Base-by-base conservation (phyloP, 2,888 invertebrate species). In the Nemotelus nigrinus region DNA sequence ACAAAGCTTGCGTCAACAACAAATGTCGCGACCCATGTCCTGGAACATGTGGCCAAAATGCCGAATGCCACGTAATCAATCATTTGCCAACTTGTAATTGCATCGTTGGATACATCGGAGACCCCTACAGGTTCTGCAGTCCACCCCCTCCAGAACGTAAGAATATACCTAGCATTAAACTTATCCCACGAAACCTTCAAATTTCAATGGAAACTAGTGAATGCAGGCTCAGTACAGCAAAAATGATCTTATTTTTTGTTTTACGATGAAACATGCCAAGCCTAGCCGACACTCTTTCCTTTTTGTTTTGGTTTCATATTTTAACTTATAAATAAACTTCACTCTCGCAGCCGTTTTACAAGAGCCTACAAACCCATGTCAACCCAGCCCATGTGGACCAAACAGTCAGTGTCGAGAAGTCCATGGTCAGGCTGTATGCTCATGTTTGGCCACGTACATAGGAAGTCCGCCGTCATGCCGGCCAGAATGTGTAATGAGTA, bases 21-120 rank as follows among this genome's bases (percentile, higher is more conserved):
- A 93, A 92, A 87, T 95, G 94, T 84, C 89, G 90, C 84, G 93
- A 95, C 87, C 94, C 94, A 39, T 95, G 94, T 82, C 92, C 92
- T 7, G 94, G 93, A 82, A 91, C 92, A 3, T 95, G 95, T 84
- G 94, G 93, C 2, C 89, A 90, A 81, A 93, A 93, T 82, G 92
- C 94, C 10, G 88, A 90, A 71, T 94, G 94, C 83, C 91, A 92
- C 87, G 93, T 93, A 5, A 88, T 93, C 4, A 93, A 93, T 83
- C 93, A 93, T 87, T 83, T 94, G 82, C 92, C 93, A 78, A 88
- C 90, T 53, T 92, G 94, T 83, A 92, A 88, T 78, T 95, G 95
- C 84, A 87, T 90, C n/a, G 84, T 88, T 76, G 93, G 93, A 67
- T 94, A 91, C 84, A 91, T 91, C 10, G 95, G 95, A 79, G 92